Base-by-base conservation (phyloP, 2,797 vertebrate genomes). In the Bovichtus diacanthus region DNA sequence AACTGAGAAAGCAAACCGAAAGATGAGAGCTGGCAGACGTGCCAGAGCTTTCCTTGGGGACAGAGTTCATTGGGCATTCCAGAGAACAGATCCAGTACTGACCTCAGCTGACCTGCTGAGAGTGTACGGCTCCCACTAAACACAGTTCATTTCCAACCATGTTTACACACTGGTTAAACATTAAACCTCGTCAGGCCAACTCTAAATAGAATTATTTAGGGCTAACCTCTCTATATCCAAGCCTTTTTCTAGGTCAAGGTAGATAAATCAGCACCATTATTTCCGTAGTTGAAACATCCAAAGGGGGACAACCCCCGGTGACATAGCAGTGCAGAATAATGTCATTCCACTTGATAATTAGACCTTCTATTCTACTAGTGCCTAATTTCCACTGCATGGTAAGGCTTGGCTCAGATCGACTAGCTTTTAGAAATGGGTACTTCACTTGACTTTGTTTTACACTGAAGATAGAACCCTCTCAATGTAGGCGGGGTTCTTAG, bases 51-150 rank as follows among this genome's bases (percentile, higher is more conserved):
- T 80, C 82, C 72, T 75, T 19, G 4, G 77, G 68, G 76, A 81
- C 44, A 51, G 47, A 73, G 62, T 87, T 84, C 63, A 70, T 66
- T 54, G n/a, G 27, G 39, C 76, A 81, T 78, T 81, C 77, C 75
- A 64, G 60, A 65, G 51, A 72, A 36, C 58, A 69, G 72, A 80
- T 74, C 73, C 50, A 80, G 60, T n/a, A 1, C 55, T 75, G 82
- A 85, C 83, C 85, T 80, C 46, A 66, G 58, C 27, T 82, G 85
- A 83, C 83, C 78, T 53, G 9, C 43, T 63, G 83, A 74, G 83
- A 86, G 73, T 85, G 73, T 55, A 65, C 27, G 23, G 34, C 77
- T 63, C 47, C 54, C 21, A 66, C 54, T 43, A 36, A 41, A 78
- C 67, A 64, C 56, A 82, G 9, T n/a, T 29, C 34, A 67, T 65